Percentiles rank a stretch among this genome's conserved stretches.
Evolutionary conservation across 2,797 vertebrate species (phyloP).

Genomic region (Pempheris klunzingeri): DNA sequence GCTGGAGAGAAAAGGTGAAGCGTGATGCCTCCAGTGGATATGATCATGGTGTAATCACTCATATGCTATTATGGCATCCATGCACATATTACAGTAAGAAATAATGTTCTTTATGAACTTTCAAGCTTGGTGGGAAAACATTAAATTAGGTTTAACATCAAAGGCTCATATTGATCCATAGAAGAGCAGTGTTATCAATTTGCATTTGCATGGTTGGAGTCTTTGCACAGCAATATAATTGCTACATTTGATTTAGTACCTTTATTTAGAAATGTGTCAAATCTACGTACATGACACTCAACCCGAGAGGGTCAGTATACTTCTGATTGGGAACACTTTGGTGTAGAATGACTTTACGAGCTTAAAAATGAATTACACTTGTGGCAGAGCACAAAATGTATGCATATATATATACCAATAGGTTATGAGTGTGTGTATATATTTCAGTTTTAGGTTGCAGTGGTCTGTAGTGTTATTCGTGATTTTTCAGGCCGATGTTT

Average conservation of each 20-base stretch:
- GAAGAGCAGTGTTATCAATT: background rate
- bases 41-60: background rate
- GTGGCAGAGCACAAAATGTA: background rate
- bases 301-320: too few relatives aligned
- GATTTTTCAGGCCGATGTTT: background rate
- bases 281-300: too few relatives aligned
- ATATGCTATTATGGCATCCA: background rate
- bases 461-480: background rate
- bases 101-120: background rate
- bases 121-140: background rate
- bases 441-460: background rate
- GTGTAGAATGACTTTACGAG: background rate
- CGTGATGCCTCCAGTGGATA: background rate
- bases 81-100: background rate
- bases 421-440: background rate
- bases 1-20: constrained; percentile 12
- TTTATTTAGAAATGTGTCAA: too few relatives aligned
- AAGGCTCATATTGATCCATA: constrained; percentile 9
- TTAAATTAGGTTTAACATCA: constrained; percentile 1
- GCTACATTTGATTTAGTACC: background rate
- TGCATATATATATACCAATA: background rate
- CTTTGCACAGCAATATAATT: too few relatives aligned
- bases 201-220: background rate
- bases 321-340: constrained; percentile 6
- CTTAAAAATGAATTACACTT: background rate